These are phyloP conservation scores for Bruchidius siliquastri DNA, from an alignment of 2,888 invertebrate species.

Conservation along the genomic window DNA sequence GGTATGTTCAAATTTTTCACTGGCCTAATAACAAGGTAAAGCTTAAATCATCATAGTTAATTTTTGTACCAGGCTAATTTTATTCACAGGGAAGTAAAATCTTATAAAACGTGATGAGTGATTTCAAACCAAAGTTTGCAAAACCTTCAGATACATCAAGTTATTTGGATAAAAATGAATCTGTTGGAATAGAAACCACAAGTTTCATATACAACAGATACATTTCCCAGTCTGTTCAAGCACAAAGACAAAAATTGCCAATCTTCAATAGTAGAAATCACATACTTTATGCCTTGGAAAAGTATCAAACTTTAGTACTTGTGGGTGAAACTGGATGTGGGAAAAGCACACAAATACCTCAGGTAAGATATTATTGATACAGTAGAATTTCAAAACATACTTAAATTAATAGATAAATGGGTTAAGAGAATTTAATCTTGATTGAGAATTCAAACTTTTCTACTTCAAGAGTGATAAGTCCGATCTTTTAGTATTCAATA, in stretches of 20 bases:
- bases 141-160: conserved; percentile 44
- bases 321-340: conserved; percentile 96
- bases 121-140: conserved; percentile 45
- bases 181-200: conserved; percentile 35
- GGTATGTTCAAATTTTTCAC: no score
- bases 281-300: conserved; percentile 85
- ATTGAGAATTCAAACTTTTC: no score
- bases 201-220: conserved; percentile 80
- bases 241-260: conserved; percentile 81
- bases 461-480: no score
- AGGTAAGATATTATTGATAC: conserved; percentile 55
- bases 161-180: conserved; percentile 43
- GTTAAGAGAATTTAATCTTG: no score
- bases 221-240: conserved; percentile 74
- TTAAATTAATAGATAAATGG: no score
- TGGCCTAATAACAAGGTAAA: no score
- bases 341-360: conserved; percentile 93
- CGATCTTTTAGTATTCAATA: no score
- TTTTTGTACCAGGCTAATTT: no score
- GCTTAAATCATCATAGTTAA: no score
- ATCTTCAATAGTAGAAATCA: conserved; percentile 82
- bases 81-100: no score
- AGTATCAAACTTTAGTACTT: conserved; percentile 81
- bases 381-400: no score
- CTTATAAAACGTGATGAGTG: conserved; percentile 36